phyloP scores from a whole-genome alignment of 2,113 vertebrate genomes.

The Gallinago jamesoni region DNA sequence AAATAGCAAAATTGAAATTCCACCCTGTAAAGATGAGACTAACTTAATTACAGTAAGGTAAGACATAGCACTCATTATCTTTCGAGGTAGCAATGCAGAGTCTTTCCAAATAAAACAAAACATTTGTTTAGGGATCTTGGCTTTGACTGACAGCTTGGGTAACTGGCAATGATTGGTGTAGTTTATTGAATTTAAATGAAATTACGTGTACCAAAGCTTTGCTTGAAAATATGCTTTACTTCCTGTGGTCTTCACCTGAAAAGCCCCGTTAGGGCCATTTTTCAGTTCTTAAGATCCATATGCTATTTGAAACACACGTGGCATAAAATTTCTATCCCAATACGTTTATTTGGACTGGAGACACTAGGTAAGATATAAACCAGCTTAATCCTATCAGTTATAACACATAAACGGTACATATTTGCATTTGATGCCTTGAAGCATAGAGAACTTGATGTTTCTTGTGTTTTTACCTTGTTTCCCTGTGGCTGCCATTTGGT shows the following conservation, averaged over 20 bases:
- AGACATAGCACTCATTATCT: background rate
- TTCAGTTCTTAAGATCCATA: background rate
- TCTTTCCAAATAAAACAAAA: background rate
- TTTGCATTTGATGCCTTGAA: slow-evolving; percentile 35
- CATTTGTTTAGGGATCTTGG: background rate
- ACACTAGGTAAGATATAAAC: background rate
- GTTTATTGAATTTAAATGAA: background rate
- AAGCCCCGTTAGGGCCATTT: background rate
- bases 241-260: background rate
- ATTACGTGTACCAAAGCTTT: background rate
- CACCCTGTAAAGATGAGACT: slow-evolving; percentile 48
- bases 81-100: background rate
- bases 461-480: slow-evolving; percentile 60
- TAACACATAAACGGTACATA: background rate
- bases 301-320: background rate
- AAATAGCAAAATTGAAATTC: slow-evolving; percentile 59
- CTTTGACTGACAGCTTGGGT: background rate
- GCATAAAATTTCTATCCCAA: background rate
- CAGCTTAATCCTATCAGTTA: slow-evolving; percentile 18
- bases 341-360: background rate
- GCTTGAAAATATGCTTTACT: background rate
- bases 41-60: slow-evolving; percentile 49
- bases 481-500: slow-evolving; percentile 58
- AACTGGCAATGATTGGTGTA: background rate
- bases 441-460: slow-evolving; percentile 25